A percentile compares a stretch with the other conserved stretches of the same genome.
Evolutionary conservation across 2,888 invertebrate species (phyloP).

Genomic region (Pocota personata): DNA sequence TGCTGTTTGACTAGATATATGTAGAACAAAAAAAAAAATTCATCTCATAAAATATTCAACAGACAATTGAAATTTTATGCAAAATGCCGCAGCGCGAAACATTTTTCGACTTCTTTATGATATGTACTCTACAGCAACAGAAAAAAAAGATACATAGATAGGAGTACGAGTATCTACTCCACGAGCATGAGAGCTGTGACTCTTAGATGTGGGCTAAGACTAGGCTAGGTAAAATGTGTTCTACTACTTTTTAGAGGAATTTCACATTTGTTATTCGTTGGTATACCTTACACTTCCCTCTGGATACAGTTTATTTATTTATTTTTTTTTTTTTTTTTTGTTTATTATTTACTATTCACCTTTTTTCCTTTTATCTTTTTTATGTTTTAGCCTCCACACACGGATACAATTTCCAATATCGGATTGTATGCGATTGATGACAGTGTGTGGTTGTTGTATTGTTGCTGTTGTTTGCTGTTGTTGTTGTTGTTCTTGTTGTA

Average conservation of each 20-base stretch:
- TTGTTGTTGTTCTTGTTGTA: conserved; percentile 45
- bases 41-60: conserved; percentile 16
- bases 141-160: neutral
- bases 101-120: neutral
- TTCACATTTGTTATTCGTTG: neutral
- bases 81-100: neutral
- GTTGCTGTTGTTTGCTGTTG: conserved; percentile 24
- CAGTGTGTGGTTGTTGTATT: conserved; percentile 64
- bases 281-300: neutral
- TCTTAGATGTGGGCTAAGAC: neutral
- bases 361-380: conserved; percentile 74
- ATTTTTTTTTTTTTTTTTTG: neutral
- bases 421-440: conserved; percentile 71
- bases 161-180: no score
- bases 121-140: neutral
- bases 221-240: neutral
- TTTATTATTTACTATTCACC: conserved; percentile 61
- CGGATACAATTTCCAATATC: conserved; percentile 73
- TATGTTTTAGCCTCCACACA: conserved; percentile 73
- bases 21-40: neutral
- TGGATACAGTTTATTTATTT: neutral
- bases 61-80: conserved; percentile 19
- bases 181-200: neutral
- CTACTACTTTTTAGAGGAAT: neutral
- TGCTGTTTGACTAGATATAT: neutral